Percentiles rank a stretch among this genome's conserved stretches.
Conservation (phyloP, 2,888 invertebrate species). For the Agrochola lota region DNA sequence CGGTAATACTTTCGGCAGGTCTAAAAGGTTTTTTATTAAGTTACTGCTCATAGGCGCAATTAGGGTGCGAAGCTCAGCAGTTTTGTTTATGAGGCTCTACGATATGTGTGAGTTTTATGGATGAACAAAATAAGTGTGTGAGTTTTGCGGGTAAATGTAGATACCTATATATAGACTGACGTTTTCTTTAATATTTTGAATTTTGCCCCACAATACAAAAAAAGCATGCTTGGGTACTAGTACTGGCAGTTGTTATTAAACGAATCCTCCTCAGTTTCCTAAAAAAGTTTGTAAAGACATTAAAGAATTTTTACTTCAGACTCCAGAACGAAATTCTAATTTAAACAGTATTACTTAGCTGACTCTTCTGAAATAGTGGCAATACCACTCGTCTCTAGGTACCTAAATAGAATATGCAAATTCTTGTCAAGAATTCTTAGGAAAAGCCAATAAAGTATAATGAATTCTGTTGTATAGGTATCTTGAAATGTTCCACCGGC, state of each 20-base stretch:
- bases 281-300: neutral
- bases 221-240: neutral
- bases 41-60: slow-evolving; percentile 50
- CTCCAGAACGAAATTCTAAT: neutral
- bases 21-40: slow-evolving; percentile 67
- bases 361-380: neutral
- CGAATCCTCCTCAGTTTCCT: neutral
- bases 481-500: slow-evolving; percentile 42
- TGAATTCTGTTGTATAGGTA: slow-evolving; percentile 54
- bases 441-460: slow-evolving; percentile 40
- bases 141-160: neutral
- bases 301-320: neutral
- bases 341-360: neutral
- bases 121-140: slow-evolving; percentile 13
- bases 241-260: neutral
- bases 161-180: neutral
- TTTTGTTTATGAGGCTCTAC: slow-evolving; percentile 19
- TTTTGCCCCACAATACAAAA: too few relatives aligned
- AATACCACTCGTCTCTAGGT: slow-evolving; percentile 1
- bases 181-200: neutral
- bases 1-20: slow-evolving; percentile 45
- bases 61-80: slow-evolving; percentile 29
- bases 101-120: slow-evolving; percentile 17
- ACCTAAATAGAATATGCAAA: slow-evolving; percentile 28
- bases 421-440: slow-evolving; percentile 26